Evolutionary conservation across 2,797 vertebrate species (phyloP).

Genomic region (Todus mexicanus): DNA sequence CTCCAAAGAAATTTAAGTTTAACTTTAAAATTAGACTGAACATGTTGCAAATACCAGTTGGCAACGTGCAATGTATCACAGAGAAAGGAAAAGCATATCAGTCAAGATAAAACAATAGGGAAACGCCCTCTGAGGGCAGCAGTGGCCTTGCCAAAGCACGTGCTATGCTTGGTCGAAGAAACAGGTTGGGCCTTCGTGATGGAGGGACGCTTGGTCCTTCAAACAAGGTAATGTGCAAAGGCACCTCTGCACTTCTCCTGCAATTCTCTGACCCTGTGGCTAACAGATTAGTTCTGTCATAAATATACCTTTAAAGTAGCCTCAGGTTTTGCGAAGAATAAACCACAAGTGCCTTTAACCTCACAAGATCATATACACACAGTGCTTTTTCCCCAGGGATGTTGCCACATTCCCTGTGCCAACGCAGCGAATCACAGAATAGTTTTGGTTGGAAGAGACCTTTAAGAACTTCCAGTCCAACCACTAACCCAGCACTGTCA

Average conservation of each 20-base stretch:
- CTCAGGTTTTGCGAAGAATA: not conserved
- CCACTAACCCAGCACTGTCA: no score
- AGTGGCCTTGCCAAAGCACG: not conserved
- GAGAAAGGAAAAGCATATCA: accelerated
- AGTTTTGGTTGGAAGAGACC: not conserved
- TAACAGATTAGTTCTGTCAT: not conserved
- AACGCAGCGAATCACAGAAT: not conserved
- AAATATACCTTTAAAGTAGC: not conserved
- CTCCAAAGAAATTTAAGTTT: not conserved
- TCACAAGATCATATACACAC: not conserved
- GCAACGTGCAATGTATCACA: not conserved
- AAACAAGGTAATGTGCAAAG: not conserved
- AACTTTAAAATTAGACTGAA: not conserved
- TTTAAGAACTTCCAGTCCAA: not conserved
- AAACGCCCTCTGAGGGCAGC: not conserved
- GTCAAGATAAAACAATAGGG: not conserved
- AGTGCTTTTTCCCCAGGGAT: not conserved
- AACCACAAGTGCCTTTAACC: not conserved
- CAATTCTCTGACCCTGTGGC: not conserved
- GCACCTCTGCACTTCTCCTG: not conserved
- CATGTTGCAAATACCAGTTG: slow-evolving; percentile 2
- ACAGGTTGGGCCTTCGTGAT: not conserved
- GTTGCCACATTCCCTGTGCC: not conserved
- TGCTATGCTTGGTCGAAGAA: not conserved
- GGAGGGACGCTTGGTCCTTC: not conserved